Percentiles rank a stretch among this genome's conserved stretches.
Conservation (phyloP, 2,113 vertebrate species). For the Ochotona curzoniae region DNA sequence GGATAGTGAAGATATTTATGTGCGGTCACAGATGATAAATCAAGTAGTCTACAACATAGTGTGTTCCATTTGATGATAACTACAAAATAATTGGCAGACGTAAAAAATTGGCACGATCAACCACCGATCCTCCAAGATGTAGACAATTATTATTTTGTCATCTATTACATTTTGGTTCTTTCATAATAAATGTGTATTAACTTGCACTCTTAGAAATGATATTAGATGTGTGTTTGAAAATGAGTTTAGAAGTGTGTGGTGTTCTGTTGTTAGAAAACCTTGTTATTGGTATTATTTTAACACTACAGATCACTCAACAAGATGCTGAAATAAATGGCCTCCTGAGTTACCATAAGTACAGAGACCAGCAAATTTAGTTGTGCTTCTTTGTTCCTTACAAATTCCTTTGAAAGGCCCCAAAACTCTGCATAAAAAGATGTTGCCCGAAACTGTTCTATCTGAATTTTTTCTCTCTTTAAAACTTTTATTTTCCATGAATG, state of each 20-base stretch:
- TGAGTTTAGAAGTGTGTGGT: slow-evolving; percentile 26
- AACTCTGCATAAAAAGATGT: background rate
- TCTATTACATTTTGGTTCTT: background rate
- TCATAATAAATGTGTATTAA: background rate
- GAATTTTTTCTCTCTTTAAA: background rate
- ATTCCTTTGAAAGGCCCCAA: background rate
- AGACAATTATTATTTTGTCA: background rate
- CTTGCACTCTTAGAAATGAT: slow-evolving; percentile 35
- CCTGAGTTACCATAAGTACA: background rate
- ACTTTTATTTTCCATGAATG: slow-evolving; percentile 13
- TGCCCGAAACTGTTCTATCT: background rate
- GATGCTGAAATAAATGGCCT: slow-evolving; percentile 10
- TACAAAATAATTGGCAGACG: background rate
- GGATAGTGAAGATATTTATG: background rate
- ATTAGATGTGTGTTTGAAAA: background rate
- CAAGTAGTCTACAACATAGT: background rate
- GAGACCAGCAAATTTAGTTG: background rate
- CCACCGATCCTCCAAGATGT: background rate
- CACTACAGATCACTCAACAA: background rate
- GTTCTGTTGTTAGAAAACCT: slow-evolving; percentile 29
- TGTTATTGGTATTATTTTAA: slow-evolving; percentile 18
- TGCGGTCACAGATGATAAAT: background rate
- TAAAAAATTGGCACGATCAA: background rate
- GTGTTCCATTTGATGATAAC: slow-evolving; percentile 33
- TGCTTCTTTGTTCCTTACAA: background rate